Percentiles rank a stretch among this genome's conserved stretches.
These are phyloP conservation scores for Autographa gamma DNA, from an alignment of 2,888 invertebrate species.

Conservation along the genomic window DNA sequence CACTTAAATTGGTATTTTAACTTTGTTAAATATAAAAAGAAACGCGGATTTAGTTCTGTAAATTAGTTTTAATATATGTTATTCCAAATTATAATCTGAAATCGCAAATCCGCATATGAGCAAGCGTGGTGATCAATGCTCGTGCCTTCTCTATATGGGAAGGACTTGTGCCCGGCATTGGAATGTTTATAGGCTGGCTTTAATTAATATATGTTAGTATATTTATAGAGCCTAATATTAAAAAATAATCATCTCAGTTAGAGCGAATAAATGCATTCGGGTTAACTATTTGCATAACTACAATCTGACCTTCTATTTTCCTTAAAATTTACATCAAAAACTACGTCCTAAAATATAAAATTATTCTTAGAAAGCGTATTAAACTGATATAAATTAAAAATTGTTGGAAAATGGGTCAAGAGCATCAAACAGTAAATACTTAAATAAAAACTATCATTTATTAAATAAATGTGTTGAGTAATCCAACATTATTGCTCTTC, in stretches of 20 bases:
- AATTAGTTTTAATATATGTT: not conserved
- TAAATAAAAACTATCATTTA: not conserved
- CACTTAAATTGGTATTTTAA: too few relatives aligned
- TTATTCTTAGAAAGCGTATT: not conserved
- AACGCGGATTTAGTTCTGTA: too few relatives aligned
- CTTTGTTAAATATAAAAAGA: too few relatives aligned
- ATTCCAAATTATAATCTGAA: too few relatives aligned
- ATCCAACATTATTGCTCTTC: not conserved
- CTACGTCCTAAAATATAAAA: not conserved
- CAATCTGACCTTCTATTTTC: not conserved
- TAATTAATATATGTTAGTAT: not conserved
- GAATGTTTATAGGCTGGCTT: too few relatives aligned
- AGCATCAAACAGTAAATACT: not conserved
- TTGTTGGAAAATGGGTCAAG: not conserved
- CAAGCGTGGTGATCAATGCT: too few relatives aligned
- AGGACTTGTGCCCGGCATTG: too few relatives aligned
- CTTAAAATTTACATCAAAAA: not conserved
- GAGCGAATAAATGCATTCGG: not conserved
- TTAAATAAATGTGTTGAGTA: not conserved
- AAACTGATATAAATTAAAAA: not conserved
- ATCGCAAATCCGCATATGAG: too few relatives aligned
- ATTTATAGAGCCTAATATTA: not conserved
- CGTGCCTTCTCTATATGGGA: too few relatives aligned
- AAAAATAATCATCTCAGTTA: not conserved
- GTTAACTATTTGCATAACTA: conserved; percentile 2